These are phyloP conservation scores for Mastomys natalensis DNA, from an alignment of 2,113 vertebrate species.

Conservation along the genomic window DNA sequence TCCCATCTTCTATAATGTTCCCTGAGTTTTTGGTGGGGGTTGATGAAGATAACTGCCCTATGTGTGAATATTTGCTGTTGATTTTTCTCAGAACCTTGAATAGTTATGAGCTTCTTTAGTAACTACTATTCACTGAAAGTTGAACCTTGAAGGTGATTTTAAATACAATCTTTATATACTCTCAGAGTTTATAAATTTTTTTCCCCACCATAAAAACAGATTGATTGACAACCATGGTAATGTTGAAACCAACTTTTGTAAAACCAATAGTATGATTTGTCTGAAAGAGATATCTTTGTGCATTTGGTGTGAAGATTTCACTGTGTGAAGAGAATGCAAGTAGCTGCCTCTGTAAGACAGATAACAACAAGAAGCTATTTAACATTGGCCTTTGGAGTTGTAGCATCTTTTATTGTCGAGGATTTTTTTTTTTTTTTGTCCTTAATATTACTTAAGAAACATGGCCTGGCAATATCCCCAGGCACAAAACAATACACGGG, in stretches of 20 bases:
- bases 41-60: background rate
- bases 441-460: slow-evolving; percentile 13
- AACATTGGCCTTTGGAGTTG: background rate
- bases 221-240: background rate
- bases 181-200: background rate
- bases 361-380: background rate
- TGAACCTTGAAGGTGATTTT: background rate
- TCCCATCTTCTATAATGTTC: background rate
- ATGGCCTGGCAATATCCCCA: background rate
- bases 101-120: background rate
- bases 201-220: background rate
- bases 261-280: background rate
- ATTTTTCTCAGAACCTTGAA: background rate
- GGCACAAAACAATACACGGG: background rate
- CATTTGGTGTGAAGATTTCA: background rate
- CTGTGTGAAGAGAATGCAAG: background rate
- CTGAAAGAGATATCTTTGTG: background rate
- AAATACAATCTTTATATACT: background rate
- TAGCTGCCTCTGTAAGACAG: background rate
- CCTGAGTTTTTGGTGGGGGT: background rate
- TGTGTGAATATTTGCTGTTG: background rate
- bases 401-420: background rate
- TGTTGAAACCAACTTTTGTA: slow-evolving; percentile 14
- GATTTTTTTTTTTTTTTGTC: background rate
- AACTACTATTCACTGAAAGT: background rate